Evolutionary conservation across 2,888 invertebrate genomes (phyloP).

Genomic region (Thalpophila matura): DNA sequence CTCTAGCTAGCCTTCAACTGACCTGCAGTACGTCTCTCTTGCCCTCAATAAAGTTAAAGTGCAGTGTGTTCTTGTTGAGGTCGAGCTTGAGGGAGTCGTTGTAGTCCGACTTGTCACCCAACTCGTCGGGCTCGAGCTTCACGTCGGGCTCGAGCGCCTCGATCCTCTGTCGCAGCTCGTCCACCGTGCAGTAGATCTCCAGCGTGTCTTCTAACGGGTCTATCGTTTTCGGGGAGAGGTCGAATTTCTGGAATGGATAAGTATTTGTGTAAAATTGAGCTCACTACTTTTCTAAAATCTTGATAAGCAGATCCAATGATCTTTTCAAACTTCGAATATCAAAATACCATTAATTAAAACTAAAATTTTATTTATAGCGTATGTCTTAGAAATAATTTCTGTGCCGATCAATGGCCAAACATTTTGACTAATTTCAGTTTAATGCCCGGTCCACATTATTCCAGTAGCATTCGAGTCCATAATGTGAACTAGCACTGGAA

Average conservation of each 20-base stretch:
- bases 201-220: slow-evolving; percentile 90
- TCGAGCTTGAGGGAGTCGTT: slow-evolving; percentile 68
- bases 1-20: slow-evolving; percentile 39
- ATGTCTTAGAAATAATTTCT: no score
- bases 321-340: no score
- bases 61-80: slow-evolving; percentile 83
- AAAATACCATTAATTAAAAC: no score
- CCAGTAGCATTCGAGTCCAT: no score
- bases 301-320: not conserved
- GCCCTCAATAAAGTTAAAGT: slow-evolving; percentile 88
- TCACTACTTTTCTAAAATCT: not conserved
- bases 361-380: no score
- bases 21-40: slow-evolving; percentile 87
- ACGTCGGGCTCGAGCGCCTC: slow-evolving; percentile 85
- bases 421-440: no score
- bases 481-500: no score
- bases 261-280: not conserved
- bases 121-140: slow-evolving; percentile 67
- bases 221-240: slow-evolving; percentile 85
- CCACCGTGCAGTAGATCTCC: slow-evolving; percentile 93
- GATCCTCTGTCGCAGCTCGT: slow-evolving; percentile 91
- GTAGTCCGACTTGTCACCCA: slow-evolving; percentile 68
- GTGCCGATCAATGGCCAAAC: no score
- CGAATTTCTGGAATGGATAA: slow-evolving; percentile 81
- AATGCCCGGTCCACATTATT: no score